These are phyloP conservation scores for Narcine bancroftii DNA, from an alignment of 2,113 vertebrate genomes.

Conservation along the genomic window DNA sequence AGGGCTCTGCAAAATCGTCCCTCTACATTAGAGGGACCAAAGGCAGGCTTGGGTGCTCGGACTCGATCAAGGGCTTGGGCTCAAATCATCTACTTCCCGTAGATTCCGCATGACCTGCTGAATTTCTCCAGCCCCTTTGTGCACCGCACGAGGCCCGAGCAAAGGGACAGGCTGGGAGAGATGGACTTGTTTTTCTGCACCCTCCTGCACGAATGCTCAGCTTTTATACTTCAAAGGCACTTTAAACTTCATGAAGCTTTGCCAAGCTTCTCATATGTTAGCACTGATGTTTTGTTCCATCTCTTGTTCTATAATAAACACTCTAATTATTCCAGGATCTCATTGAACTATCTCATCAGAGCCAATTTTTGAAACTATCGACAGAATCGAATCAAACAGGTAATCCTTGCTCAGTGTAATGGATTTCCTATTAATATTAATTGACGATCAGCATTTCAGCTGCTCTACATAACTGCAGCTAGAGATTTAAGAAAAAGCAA, in stretches of 20 bases:
- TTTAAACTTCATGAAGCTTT: neutral
- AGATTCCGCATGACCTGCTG: no score
- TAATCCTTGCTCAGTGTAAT: neutral
- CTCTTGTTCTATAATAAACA: neutral
- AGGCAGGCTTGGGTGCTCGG: no score
- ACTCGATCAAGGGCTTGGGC: no score
- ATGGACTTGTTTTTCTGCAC: neutral
- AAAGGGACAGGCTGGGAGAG: neutral
- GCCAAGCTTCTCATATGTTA: neutral
- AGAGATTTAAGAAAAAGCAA: neutral
- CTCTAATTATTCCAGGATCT: neutral
- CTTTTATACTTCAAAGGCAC: neutral
- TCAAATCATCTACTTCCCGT: no score
- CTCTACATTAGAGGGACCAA: no score
- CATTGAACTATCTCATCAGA: neutral
- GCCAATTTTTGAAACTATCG: neutral
- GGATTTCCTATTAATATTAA: neutral
- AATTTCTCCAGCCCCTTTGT: no score
- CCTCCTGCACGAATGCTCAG: neutral
- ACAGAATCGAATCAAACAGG: no score
- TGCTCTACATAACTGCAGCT: neutral
- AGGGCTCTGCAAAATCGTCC: no score
- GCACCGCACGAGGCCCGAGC: no score
- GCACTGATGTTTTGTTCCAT: neutral
- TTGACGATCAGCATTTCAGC: neutral